Evolutionary conservation across 2,113 vertebrate genomes (phyloP), one percentile per base, ranked within the genome.

Genomic region (Micronisus gabar): DNA sequence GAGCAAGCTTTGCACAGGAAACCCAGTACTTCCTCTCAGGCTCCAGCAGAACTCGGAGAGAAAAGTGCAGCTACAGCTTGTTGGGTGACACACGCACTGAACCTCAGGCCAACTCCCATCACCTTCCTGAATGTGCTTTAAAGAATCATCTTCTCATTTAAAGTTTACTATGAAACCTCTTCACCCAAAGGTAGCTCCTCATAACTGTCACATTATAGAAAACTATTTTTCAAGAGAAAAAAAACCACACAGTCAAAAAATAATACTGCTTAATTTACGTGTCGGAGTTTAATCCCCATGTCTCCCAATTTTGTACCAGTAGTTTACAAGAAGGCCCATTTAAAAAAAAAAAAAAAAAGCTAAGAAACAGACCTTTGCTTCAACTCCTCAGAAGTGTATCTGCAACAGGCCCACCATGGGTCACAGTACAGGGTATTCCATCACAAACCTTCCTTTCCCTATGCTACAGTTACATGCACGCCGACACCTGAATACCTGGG

Each of bases 1-100:
- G 82, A 94, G 65, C 41, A 21, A 81, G 58, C 65, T 84, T 15
- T 78, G 90, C 92, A 95, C 95, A 96, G 97, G 97, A 97, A 98
- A 97, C 93, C 91, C 93, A 79, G 94, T 0, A 50, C 91, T 97
- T 97, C 96, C 97, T 96, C 93, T 68, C 48, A 32, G 87, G 72
- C 93, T 96, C 75, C 87, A 63, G 83, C 94, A 96, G 91, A 76
- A 48, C 47, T 17, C 0, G 0, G 25, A 36, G 72, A 66, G 43
- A 14, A 88, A 32, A 71, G 40, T 1, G 17, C 47, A 53, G 86
- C 78, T 13, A 14, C 40, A 30, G 66, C 61, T 38, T 3, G 11
- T 6, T 32, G 80, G 82, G 55, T 4, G 45, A 47, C 19, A 6
- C 16, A 5, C 2, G 3, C 7, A 8, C 29, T 3, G 13, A 59